Evolutionary conservation across 1,140 invertebrate species (phyloP).

Genomic region (Acyrthosiphon pisum): DNA sequence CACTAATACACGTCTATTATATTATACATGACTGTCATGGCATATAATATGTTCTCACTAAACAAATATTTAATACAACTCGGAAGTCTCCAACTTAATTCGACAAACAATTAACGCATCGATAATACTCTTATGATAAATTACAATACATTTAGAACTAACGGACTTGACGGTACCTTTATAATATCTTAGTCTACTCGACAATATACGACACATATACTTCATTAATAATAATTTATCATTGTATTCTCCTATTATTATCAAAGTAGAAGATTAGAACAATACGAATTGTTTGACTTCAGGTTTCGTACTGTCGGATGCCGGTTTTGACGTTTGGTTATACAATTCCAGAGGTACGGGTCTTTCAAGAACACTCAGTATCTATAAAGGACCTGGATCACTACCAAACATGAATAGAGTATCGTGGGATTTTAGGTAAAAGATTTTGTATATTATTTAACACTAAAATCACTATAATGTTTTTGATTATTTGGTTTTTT

Average conservation of each 20-base stretch:
- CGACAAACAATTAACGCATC: neutral
- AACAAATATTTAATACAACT: neutral
- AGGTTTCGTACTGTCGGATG: constrained; percentile 62
- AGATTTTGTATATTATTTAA: neutral
- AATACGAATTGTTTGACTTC: neutral
- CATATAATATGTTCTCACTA: too few species aligned
- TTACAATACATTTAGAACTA: neutral
- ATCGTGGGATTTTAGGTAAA: constrained; percentile 56
- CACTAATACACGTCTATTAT: too few species aligned
- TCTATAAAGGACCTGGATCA: neutral
- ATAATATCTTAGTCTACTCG: neutral
- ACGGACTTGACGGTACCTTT: neutral
- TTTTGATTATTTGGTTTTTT: neutral
- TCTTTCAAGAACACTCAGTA: constrained; percentile 42
- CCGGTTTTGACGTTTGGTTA: constrained; percentile 67
- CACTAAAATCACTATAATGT: neutral
- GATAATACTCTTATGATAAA: neutral
- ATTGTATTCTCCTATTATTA: neutral
- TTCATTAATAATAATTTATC: neutral
- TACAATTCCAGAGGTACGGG: constrained; percentile 65
- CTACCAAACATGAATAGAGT: constrained; percentile 44
- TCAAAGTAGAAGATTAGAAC: neutral
- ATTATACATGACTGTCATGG: too few species aligned
- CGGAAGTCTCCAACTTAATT: neutral
- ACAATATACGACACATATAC: neutral